Evolutionary conservation across 2,113 vertebrate species (phyloP).

Genomic region (Xiphophorus hellerii): DNA sequence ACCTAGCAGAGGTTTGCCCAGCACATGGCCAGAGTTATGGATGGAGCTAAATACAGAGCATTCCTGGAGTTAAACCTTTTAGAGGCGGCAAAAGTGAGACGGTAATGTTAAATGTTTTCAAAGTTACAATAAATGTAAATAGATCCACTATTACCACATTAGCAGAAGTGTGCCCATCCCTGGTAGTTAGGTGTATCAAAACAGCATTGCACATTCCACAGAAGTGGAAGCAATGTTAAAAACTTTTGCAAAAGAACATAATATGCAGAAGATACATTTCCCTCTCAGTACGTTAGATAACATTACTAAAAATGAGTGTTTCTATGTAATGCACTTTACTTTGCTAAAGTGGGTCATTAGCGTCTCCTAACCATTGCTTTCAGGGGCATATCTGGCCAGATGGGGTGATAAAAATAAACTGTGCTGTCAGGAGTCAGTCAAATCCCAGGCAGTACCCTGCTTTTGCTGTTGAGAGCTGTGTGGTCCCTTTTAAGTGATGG

Average conservation of each 20-base stretch:
- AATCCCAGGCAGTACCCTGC: conserved; percentile 61
- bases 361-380: conserved; percentile 65
- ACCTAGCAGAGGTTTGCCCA: no score
- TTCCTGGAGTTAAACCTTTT: no score
- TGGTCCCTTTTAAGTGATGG: conserved; percentile 53
- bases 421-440: conserved; percentile 75
- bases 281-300: conserved; percentile 48
- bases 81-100: no score
- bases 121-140: no score
- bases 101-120: no score
- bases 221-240: not conserved
- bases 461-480: conserved; percentile 50
- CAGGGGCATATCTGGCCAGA: conserved; percentile 74
- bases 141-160: no score
- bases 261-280: not conserved
- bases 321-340: conserved; percentile 67
- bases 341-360: conserved; percentile 75
- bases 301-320: conserved; percentile 56
- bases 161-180: no score
- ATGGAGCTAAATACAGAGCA: no score
- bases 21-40: no score
- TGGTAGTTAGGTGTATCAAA: not conserved
- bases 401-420: conserved; percentile 79
- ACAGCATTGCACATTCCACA: not conserved
- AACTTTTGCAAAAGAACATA: not conserved